These are phyloP conservation scores for Caprella mutica DNA, from an alignment of 2,888 invertebrate species.

Conservation along the genomic window DNA sequence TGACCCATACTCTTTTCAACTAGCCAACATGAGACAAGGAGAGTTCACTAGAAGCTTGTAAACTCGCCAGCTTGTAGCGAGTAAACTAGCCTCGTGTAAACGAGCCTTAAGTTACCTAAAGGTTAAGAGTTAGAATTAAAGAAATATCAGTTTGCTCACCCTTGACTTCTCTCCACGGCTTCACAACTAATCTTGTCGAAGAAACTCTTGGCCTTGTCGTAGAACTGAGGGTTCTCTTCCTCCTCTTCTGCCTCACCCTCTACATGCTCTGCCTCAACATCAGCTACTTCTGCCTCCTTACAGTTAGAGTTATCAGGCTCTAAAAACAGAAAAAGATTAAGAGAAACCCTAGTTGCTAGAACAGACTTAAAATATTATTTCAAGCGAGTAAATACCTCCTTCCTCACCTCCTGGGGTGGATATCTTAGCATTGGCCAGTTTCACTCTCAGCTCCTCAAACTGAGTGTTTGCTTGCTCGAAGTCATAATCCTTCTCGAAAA, in stretches of 20 bases:
- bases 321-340: too few species aligned
- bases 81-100: too few species aligned
- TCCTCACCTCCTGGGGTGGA: background rate
- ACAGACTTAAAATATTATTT: too few species aligned
- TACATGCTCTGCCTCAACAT: conserved; percentile 39
- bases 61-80: too few species aligned
- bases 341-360: too few species aligned
- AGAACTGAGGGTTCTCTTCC: conserved; percentile 70
- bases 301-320: too few species aligned
- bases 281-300: conserved; percentile 36
- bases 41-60: too few species aligned
- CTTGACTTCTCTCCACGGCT: conserved; percentile 74
- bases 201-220: conserved; percentile 95
- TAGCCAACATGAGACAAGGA: too few species aligned
- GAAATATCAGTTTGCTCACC: conserved; percentile 41
- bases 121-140: background rate
- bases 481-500: conserved; percentile 91
- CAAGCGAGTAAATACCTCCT: too few species aligned
- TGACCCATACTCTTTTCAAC: too few species aligned
- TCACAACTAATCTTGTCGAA: conserved; percentile 99
- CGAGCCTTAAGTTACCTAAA: background rate
- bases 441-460: conserved; percentile 76
- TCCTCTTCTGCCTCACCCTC: conserved; percentile 46
- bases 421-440: conserved; percentile 73
- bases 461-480: conserved; percentile 97